These are phyloP conservation scores for Xestia c-nigrum DNA, from an alignment of 2,888 invertebrate genomes.

Conservation along the genomic window DNA sequence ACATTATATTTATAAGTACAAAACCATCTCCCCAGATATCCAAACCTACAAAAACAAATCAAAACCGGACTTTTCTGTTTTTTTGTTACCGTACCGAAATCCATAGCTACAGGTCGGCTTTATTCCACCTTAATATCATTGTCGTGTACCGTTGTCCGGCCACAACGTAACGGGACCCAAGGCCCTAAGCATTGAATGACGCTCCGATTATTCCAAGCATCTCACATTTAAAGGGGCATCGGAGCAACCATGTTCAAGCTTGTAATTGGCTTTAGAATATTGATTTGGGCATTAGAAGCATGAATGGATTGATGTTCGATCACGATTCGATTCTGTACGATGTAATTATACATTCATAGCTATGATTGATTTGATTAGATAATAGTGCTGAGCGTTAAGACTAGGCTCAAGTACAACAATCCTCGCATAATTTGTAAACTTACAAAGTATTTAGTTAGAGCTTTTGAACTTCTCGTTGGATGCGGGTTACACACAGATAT, in stretches of 20 bases:
- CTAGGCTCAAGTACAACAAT: not conserved
- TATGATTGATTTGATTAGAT: conserved; percentile 27
- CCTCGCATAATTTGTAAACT: not conserved
- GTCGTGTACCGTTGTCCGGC: conserved; percentile 80
- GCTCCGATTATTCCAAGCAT: conserved; percentile 72
- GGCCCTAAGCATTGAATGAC: conserved; percentile 79
- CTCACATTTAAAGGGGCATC: conserved; percentile 66
- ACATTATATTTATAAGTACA: not conserved
- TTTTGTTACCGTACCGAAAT: conserved; percentile 65
- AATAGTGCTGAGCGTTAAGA: not conserved
- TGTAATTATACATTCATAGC: conserved; percentile 36
- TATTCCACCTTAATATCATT: conserved; percentile 78
- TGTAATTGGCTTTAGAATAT: conserved; percentile 46
- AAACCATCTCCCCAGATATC: conserved; percentile 24
- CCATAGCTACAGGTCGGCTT: conserved; percentile 67
- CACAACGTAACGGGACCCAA: conserved; percentile 80
- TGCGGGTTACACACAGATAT: not conserved
- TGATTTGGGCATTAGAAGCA: conserved; percentile 35
- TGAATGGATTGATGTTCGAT: conserved; percentile 27
- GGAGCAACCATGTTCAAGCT: not conserved
- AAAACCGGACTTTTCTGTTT: conserved; percentile 32
- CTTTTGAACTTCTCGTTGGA: not conserved
- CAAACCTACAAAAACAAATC: conserved; percentile 37
- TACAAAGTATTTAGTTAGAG: not conserved
- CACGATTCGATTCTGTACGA: conserved; percentile 43